These are phyloP conservation scores for Pinctada fucata DNA, from an alignment of 2,888 invertebrate species.

Conservation along the genomic window DNA sequence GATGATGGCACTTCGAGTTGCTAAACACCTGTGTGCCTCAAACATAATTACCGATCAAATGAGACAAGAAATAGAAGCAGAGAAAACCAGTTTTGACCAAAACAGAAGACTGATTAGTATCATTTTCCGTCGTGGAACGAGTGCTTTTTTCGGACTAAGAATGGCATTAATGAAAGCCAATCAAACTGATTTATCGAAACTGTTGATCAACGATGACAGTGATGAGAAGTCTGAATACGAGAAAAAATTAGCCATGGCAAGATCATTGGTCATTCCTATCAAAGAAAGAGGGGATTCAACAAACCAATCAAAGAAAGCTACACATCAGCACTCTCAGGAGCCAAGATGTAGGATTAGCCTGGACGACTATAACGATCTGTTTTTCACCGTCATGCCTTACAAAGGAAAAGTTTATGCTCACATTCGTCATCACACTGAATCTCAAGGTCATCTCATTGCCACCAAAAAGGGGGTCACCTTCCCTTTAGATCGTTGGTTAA, in stretches of 20 bases:
- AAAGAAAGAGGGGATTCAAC: neutral
- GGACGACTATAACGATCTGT: neutral
- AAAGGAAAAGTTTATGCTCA: neutral
- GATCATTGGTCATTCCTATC: conserved; percentile 5
- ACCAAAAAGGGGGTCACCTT: neutral
- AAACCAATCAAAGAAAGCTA: neutral
- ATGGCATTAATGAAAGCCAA: conserved; percentile 24
- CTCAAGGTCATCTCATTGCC: neutral
- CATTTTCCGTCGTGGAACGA: neutral
- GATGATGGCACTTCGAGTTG: neutral
- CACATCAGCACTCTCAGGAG: neutral
- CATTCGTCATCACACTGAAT: neutral
- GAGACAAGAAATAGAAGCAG: conserved; percentile 16
- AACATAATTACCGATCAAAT: conserved; percentile 20
- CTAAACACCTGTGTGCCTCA: conserved; percentile 1
- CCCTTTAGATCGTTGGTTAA: neutral
- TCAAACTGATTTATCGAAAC: conserved; percentile 15
- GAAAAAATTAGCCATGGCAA: neutral
- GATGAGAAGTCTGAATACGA: conserved; percentile 12
- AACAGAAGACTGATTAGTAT: neutral
- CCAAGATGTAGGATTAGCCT: neutral
- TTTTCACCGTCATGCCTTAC: neutral
- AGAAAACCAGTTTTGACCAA: conserved; percentile 17
- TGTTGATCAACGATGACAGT: conserved; percentile 7
- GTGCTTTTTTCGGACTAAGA: conserved; percentile 4